A percentile compares a stretch with the other conserved stretches of the same genome.
phyloP scores from a whole-genome alignment of 2,888 invertebrate species.

The Trichacis sp. region DNA sequence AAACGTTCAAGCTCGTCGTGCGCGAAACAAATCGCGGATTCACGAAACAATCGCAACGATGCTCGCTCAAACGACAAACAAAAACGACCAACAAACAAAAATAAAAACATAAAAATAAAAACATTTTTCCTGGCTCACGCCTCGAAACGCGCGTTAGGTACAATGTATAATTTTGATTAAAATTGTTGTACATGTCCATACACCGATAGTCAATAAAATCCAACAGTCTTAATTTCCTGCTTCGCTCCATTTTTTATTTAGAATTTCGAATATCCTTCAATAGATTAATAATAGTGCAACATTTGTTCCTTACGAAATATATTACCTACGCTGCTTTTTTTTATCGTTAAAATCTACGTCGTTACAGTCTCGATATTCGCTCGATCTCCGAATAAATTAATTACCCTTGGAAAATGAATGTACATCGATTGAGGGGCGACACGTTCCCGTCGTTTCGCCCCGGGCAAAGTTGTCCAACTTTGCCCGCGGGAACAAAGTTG shows the following conservation, averaged over 20 bases:
- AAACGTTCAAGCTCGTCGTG: background rate
- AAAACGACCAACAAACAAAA: no score
- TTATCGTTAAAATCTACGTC: background rate
- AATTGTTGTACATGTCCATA: background rate
- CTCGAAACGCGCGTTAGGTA: background rate
- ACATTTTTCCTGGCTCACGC: no score
- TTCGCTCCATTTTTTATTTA: background rate
- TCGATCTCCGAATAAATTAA: background rate
- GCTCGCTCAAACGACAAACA: background rate
- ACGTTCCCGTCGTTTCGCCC: background rate
- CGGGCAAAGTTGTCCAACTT: background rate
- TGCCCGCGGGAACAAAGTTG: no score
- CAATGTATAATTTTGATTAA: background rate
- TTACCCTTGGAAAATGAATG: background rate
- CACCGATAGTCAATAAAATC: background rate
- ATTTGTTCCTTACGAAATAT: conserved; percentile 1
- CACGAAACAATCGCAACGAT: background rate
- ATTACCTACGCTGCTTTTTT: background rate
- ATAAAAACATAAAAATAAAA: no score
- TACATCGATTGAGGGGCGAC: background rate
- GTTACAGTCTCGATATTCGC: background rate
- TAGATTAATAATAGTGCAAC: background rate
- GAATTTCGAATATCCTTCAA: background rate
- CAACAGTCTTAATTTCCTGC: background rate
- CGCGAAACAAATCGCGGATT: background rate